Conservation (phyloP, 2,797 vertebrate species). For the Phrynocephalus forsythii region DNA sequence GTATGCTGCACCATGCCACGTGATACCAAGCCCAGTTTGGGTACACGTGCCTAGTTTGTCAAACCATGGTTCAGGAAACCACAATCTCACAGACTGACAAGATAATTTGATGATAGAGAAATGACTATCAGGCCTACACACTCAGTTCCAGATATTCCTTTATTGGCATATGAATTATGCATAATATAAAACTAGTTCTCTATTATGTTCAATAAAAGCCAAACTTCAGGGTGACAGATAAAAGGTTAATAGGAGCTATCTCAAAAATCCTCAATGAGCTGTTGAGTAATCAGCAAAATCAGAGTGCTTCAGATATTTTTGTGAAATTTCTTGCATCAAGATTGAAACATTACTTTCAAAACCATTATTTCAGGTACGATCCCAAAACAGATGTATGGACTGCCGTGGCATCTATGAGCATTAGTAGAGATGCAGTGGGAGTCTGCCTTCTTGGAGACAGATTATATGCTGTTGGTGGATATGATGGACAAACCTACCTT, state of each 20-base stretch:
- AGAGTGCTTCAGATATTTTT: not conserved
- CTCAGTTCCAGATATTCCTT: not conserved
- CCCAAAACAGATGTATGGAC: conserved; percentile 98
- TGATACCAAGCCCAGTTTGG: too few relatives aligned
- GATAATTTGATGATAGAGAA: too few relatives aligned
- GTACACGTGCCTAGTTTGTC: not conserved
- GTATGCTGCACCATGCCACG: too few relatives aligned
- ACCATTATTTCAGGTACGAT: conserved; percentile 85
- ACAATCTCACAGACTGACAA: too few relatives aligned
- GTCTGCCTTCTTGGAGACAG: conserved; percentile 96
- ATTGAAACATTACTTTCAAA: conserved; percentile 44
- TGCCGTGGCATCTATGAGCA: conserved; percentile 95
- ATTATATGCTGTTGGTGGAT: conserved; percentile 95
- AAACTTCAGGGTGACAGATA: not conserved
- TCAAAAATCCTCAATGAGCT: not conserved
- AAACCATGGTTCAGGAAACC: not conserved
- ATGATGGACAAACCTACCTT: conserved; percentile 95
- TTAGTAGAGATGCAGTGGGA: conserved; percentile 96
- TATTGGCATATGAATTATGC: not conserved
- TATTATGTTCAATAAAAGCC: not conserved
- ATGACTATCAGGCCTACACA: not conserved
- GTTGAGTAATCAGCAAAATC: not conserved
- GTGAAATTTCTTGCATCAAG: conserved; percentile 17
- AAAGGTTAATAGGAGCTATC: not conserved
- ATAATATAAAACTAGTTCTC: not conserved